Evolutionary conservation across 2,888 invertebrate genomes (phyloP), one percentile per base, ranked within the genome.

Genomic region (Amaurobius ferox): DNA sequence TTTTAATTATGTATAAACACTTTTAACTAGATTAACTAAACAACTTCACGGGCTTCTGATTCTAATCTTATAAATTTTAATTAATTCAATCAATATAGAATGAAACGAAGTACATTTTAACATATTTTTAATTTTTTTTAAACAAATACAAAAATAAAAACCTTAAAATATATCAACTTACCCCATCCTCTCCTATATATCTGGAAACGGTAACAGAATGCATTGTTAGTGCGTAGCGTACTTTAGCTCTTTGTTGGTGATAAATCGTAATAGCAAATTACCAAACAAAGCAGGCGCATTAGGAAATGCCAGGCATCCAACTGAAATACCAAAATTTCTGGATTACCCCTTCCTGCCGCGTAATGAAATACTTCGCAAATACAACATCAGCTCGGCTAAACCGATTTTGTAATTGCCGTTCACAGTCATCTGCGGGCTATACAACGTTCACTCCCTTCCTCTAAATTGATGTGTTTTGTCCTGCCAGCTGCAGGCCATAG

Each of bases 391-490:
- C 79, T 29, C 35, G 26, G n/a, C 76, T 78, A 66, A 76, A 66
- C 66, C 29, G 29, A 48, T 68, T 78, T 32, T 64, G 44, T 78
- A 78, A 78, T 39, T 48, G 66, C 67, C 66, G 67, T 40, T 64
- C 66, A 40, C 48, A 16, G 68, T 68, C 64, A 44, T 64, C 44
- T 16, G 61, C 40, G n/a, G 28, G n/a, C n/a, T n/a, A n/a, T n/a
- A n/a, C n/a, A n/a, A n/a, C n/a, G n/a, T n/a, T n/a, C n/a, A n/a
- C 68, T 48, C 29, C 70, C 16, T 48, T 39, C 62, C 44, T 5
- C 9, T 64, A 64, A 79, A 79, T 71, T 71, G 79, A 62, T 71
- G 40, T 68, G 71, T 79, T 71, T 71, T 71, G 79, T 71, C 70
- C 32, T 71, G 70, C 26, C 71, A 79, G 79, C 70, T 79, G 71